These are phyloP conservation scores for Penelope pileata DNA, from an alignment of 2,113 vertebrate species.

Conservation along the genomic window DNA sequence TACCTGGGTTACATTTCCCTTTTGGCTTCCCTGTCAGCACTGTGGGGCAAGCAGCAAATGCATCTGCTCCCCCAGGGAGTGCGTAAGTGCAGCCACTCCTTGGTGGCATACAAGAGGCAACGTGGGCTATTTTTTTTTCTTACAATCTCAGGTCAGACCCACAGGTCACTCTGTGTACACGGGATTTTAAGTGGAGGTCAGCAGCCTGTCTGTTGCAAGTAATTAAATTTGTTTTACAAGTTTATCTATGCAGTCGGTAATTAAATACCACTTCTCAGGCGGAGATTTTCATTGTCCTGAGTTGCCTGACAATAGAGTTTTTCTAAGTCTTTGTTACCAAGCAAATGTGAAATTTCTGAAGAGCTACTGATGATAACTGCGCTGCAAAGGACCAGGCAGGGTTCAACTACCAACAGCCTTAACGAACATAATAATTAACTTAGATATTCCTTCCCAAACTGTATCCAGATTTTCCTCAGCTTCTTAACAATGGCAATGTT, in stretches of 20 bases:
- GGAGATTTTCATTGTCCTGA: conserved; percentile 36
- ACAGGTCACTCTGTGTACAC: conserved; percentile 42
- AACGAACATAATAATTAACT: background rate
- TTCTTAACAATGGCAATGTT: background rate
- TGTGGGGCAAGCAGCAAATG: background rate
- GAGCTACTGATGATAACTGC: background rate
- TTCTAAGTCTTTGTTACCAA: conserved; percentile 18
- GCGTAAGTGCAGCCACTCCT: background rate
- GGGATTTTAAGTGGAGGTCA: conserved; percentile 57
- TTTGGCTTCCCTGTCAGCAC: background rate
- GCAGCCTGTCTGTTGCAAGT: conserved; percentile 26
- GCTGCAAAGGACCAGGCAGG: background rate
- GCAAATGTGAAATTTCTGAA: conserved; percentile 11
- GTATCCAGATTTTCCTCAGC: background rate
- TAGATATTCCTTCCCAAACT: background rate
- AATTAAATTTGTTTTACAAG: conserved; percentile 73
- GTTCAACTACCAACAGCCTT: background rate
- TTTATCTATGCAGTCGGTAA: conserved; percentile 61
- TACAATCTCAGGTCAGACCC: conserved; percentile 2
- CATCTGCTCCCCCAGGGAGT: background rate
- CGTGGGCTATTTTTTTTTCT: background rate
- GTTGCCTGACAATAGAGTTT: conserved; percentile 44
- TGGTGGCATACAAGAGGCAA: background rate
- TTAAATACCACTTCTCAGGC: conserved; percentile 64
- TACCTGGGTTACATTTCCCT: conserved; percentile 6